Conservation (phyloP, 2,888 invertebrate genomes). For the Miltochrista miniata region DNA sequence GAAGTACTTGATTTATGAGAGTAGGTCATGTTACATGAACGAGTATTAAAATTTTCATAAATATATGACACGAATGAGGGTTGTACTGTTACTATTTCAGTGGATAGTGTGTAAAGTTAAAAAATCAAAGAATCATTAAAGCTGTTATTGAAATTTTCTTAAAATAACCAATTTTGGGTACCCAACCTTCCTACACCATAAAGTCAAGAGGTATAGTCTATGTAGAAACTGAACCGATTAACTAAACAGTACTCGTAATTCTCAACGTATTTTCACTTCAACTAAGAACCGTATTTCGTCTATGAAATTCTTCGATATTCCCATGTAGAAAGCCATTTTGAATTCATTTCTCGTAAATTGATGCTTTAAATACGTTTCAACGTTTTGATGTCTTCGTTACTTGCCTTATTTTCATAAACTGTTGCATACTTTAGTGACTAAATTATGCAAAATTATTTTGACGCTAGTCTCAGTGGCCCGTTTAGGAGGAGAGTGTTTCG, state of each 20-base stretch:
- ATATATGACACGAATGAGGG: constrained; percentile 68
- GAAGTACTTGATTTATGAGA: constrained; percentile 78
- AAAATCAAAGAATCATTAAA: no score
- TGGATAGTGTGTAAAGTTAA: constrained; percentile 28
- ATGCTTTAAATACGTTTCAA: no score
- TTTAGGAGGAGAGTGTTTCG: constrained; percentile 42
- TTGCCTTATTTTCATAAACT: constrained; percentile 58
- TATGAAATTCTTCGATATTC: constrained; percentile 16
- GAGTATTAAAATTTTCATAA: constrained; percentile 77
- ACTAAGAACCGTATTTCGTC: constrained; percentile 19
- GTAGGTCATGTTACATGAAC: constrained; percentile 65
- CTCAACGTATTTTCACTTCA: constrained; percentile 1
- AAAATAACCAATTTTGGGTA: no score
- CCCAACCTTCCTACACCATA: no score
- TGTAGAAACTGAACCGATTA: no score
- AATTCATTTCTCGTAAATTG: no score
- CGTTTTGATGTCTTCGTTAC: no score
- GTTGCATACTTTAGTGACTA: constrained; percentile 58
- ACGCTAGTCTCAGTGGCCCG: constrained; percentile 55
- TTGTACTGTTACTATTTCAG: constrained; percentile 21
- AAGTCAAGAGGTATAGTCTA: no score
- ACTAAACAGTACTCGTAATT: no score
- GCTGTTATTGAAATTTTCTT: no score
- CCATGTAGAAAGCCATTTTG: constrained; percentile 34
- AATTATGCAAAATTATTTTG: constrained; percentile 68